Evolutionary conservation across 2,797 vertebrate species (phyloP), one percentile per base, ranked within the genome.

Genomic region (Cynodonichthys magdalenae): DNA sequence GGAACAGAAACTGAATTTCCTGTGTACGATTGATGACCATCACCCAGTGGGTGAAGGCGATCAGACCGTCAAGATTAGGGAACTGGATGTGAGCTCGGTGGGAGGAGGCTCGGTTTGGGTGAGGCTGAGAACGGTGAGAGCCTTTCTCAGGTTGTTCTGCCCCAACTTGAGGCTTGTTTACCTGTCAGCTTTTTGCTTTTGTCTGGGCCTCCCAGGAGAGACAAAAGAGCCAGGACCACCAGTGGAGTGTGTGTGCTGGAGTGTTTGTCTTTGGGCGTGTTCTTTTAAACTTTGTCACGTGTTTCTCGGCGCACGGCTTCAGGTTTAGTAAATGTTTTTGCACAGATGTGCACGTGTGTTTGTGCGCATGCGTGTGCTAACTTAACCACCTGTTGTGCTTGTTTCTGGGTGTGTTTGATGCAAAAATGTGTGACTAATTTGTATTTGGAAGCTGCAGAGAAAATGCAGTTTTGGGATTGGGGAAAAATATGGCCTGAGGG

Each of bases 111-210:
- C 53, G 82, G 77, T 71, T 63, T 1, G 56, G 79, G 73, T 75
- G 77, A 80, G 77, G 71, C 66, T 70, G 77, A 78, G 72, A 64
- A 75, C 63, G 81, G 69, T 79, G 81, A 89, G 77, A 82, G 80
- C 71, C 67, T 85, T 80, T 85, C 76, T 84, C 85, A 90, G 83
- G 84, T 83, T 68, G 85, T 77, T 85, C 83, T 90, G 89, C 82
- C 90, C 88, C 85, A 92, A 92, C 90, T 88, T 60, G 88, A 91
- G 64, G 74, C 80, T 78, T 93, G 89, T 92, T 92, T 91, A 90
- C 91, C 89, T 84, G 87, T 80, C 81, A 87, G 79, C 63, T 74
- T 85, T 86, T 75, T 72, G 74, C 84, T 85, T 91, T 91, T 92
- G 92, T 92, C 85, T 86, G 74, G 79, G 79, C 81, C 83, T 86